These are phyloP conservation scores for Megatriorchis doriae DNA, from an alignment of 2,113 vertebrate genomes.

Conservation along the genomic window DNA sequence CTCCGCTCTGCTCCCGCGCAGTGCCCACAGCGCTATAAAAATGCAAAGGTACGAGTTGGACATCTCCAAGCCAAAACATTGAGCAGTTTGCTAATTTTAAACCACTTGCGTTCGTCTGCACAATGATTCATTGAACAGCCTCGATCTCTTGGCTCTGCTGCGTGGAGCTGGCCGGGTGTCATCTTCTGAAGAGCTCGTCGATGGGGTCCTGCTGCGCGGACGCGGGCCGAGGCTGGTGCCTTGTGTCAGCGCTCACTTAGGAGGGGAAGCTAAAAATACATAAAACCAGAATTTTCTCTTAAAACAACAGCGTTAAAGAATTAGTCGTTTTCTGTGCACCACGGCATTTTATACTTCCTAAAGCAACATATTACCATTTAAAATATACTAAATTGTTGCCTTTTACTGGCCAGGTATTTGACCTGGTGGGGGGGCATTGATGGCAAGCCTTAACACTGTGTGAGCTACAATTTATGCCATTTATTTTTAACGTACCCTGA, in stretches of 20 bases:
- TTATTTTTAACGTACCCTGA: neutral
- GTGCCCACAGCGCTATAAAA: neutral
- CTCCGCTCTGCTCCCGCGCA: neutral
- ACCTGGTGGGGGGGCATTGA: neutral
- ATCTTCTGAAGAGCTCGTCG: neutral
- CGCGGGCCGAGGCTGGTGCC: neutral
- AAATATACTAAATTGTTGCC: neutral
- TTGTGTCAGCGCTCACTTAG: neutral
- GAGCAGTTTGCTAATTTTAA: neutral
- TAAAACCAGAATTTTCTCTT: neutral
- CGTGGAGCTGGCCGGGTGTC: neutral
- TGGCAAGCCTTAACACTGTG: neutral
- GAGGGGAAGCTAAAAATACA: neutral
- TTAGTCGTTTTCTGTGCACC: neutral
- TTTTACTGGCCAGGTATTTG: neutral
- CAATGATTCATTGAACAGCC: neutral
- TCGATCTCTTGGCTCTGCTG: neutral
- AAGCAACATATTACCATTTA: fast-evolving
- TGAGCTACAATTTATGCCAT: fast-evolving
- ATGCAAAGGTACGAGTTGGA: neutral
- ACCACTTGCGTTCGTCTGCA: neutral
- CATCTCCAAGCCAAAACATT: neutral
- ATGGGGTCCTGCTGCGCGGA: neutral
- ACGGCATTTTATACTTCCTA: neutral
- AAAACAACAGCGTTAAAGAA: neutral